A percentile compares a stretch with the other conserved stretches of the same genome.
Conservation (phyloP, 2,888 invertebrate species). For the Corbicula japonica region DNA sequence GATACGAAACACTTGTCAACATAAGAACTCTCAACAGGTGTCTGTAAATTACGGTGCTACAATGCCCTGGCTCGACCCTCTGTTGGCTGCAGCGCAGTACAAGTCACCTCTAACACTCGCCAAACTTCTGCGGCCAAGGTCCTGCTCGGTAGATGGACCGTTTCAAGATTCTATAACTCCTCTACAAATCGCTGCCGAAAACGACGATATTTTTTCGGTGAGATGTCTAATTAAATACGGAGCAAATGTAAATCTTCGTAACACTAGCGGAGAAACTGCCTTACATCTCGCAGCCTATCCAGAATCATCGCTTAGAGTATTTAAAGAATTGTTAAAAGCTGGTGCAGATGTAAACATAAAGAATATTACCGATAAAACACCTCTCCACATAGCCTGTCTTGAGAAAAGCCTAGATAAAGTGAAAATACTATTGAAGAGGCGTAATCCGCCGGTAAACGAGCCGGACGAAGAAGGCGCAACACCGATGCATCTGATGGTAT, state of each 20-base stretch:
- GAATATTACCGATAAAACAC: background rate
- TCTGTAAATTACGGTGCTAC: too few species aligned
- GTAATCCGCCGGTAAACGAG: background rate
- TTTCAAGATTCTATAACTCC: background rate
- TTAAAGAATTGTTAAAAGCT: background rate
- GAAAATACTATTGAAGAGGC: background rate
- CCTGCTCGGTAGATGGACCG: background rate
- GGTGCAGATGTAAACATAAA: background rate
- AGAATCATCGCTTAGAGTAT: too few species aligned
- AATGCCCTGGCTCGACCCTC: too few species aligned
- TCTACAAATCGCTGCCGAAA: background rate
- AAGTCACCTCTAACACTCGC: too few species aligned
- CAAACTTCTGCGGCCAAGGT: background rate
- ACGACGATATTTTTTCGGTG: slow-evolving; percentile 1
- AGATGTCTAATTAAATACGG: background rate
- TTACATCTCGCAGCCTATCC: too few species aligned
- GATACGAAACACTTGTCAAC: too few species aligned
- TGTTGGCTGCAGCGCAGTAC: too few species aligned
- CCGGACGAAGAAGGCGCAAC: background rate
- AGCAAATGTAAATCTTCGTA: background rate
- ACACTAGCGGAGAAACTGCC: too few species aligned
- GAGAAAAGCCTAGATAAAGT: background rate
- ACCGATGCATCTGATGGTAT: background rate
- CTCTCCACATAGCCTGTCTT: background rate
- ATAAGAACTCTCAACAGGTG: too few species aligned